phyloP scores from a whole-genome alignment of 2,797 vertebrate species.

The Gila robusta region DNA sequence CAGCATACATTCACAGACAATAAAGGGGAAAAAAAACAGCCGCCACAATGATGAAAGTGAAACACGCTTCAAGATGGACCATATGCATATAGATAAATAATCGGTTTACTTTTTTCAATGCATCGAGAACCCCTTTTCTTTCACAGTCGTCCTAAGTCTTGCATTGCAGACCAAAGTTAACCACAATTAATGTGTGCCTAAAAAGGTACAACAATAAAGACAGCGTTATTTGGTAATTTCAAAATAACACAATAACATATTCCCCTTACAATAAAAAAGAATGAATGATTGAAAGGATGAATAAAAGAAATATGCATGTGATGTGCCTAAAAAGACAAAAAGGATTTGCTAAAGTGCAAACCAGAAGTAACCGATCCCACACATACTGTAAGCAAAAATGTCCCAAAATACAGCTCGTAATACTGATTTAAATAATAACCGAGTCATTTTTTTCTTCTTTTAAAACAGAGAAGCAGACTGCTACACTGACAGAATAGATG shows the following conservation, averaged over 20 bases:
- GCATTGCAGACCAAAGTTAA: conserved; percentile 40
- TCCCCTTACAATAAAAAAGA: conserved; percentile 20
- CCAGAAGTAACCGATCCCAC: conserved; percentile 62
- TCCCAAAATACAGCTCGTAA: conserved; percentile 75
- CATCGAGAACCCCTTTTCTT: conserved; percentile 51
- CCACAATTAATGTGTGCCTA: conserved; percentile 42
- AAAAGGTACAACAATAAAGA: conserved; percentile 27
- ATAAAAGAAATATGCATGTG: conserved; percentile 29
- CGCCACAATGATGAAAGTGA: conserved; percentile 68
- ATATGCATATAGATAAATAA: conserved; percentile 67
- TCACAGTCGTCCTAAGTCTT: conserved; percentile 61
- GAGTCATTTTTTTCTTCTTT: conserved; percentile 70
- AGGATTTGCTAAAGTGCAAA: conserved; percentile 49
- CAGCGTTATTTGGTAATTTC: conserved; percentile 17
- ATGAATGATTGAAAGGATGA: conserved; percentile 20
- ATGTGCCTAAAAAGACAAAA: conserved; percentile 45
- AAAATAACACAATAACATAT: conserved; percentile 36
- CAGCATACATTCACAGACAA: conserved; percentile 69
- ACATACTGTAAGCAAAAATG: conserved; percentile 71
- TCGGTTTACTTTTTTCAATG: conserved; percentile 50
- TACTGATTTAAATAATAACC: conserved; percentile 76
- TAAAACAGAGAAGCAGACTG: conserved; percentile 77
- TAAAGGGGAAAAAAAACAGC: conserved; percentile 55
- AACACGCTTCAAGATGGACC: conserved; percentile 63
- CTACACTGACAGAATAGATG: conserved; percentile 70